Percentiles rank a stretch among this genome's conserved stretches.
These are phyloP conservation scores for Eleginops maclovinus DNA, from an alignment of 2,113 vertebrate species.

Conservation along the genomic window DNA sequence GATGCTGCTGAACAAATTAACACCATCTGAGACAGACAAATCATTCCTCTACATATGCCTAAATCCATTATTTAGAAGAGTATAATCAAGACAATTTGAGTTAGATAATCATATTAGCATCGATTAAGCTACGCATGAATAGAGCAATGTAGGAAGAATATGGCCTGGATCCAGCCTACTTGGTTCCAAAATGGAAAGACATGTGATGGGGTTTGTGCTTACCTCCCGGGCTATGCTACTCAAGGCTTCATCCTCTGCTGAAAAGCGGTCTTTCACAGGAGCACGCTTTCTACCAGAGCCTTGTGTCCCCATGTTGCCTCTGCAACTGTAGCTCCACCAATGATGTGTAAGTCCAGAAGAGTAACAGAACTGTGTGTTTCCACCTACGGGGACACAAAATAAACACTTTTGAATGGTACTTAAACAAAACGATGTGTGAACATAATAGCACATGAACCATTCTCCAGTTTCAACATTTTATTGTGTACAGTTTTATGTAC, in stretches of 20 bases:
- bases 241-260: slow-evolving; percentile 96
- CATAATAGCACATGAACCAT: background rate
- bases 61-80: background rate
- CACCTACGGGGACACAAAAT: slow-evolving; percentile 27
- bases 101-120: slow-evolving; percentile 31
- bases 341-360: slow-evolving; percentile 8
- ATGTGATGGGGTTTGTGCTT: slow-evolving; percentile 36
- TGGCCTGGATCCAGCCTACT: background rate
- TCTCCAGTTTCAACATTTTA: slow-evolving; percentile 22
- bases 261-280: slow-evolving; percentile 96
- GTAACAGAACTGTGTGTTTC: slow-evolving; percentile 17
- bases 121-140: slow-evolving; percentile 6
- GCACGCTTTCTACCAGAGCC: slow-evolving; percentile 96
- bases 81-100: slow-evolving; percentile 21
- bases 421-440: slow-evolving; percentile 22
- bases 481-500: background rate
- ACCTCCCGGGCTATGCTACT: slow-evolving; percentile 98
- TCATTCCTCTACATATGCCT: background rate
- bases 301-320: slow-evolving; percentile 93
- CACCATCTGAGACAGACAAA: slow-evolving; percentile 1
- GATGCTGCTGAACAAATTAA: background rate
- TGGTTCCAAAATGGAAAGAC: slow-evolving; percentile 14
- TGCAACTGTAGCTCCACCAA: slow-evolving; percentile 55
- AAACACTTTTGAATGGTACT: background rate
- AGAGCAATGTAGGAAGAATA: background rate